Conservation (phyloP, 2,797 vertebrate genomes). For the Poecilia wingei region DNA sequence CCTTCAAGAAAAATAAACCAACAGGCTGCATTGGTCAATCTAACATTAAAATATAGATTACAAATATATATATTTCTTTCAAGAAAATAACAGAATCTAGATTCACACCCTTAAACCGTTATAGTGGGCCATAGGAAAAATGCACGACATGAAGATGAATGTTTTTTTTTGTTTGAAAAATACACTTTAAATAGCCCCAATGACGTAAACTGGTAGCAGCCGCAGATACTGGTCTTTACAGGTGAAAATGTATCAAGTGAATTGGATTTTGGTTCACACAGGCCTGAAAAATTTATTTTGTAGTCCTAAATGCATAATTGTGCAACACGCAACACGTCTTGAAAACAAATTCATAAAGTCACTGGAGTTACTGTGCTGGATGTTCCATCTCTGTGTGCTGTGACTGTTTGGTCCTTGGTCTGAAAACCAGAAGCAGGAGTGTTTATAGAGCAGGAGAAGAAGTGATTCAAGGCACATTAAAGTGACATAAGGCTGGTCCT, state of each 20-base stretch:
- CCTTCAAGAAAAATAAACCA: slow-evolving; percentile 57
- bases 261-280: slow-evolving; percentile 73
- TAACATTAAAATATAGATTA: slow-evolving; percentile 74
- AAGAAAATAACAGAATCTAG: slow-evolving; percentile 67
- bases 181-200: slow-evolving; percentile 47
- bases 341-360: slow-evolving; percentile 1
- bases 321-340: slow-evolving; percentile 54
- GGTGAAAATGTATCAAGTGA: slow-evolving; percentile 57
- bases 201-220: slow-evolving; percentile 56
- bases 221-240: slow-evolving; percentile 62
- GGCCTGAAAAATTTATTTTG: slow-evolving; percentile 31
- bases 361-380: slow-evolving; percentile 22
- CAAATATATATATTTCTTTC: slow-evolving; percentile 80
- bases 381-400: slow-evolving; percentile 11
- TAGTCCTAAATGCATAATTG: slow-evolving; percentile 64
- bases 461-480: slow-evolving; percentile 75
- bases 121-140: slow-evolving; percentile 50
- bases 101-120: slow-evolving; percentile 58
- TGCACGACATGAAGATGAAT: slow-evolving; percentile 38
- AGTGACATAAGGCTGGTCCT: slow-evolving; percentile 72
- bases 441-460: slow-evolving; percentile 36
- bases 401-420: slow-evolving; percentile 56
- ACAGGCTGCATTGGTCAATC: slow-evolving; percentile 62
- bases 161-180: slow-evolving; percentile 50
- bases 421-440: slow-evolving; percentile 30